Evolutionary conservation across 1,140 invertebrate genomes (phyloP).

Genomic region (Harpegnathos saltator): DNA sequence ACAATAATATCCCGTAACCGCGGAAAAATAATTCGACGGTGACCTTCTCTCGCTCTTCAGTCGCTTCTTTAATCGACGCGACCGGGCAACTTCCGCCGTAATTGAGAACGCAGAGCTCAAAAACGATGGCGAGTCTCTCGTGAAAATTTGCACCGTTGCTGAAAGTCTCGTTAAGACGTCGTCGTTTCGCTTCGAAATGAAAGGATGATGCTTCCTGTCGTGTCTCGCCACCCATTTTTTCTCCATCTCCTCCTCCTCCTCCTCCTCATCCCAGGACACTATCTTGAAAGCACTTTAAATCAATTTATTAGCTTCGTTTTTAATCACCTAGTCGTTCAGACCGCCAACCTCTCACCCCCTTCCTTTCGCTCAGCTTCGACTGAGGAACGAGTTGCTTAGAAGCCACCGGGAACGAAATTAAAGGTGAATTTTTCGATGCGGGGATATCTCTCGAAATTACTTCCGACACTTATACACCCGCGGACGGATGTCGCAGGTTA

Average conservation of each 20-base stretch:
- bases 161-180: slow-evolving; percentile 52
- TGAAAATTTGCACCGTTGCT: background rate
- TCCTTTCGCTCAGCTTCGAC: no score
- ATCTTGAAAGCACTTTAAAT: slow-evolving; percentile 63
- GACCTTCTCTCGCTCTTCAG: background rate
- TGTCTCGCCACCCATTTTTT: background rate
- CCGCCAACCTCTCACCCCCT: background rate
- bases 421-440: slow-evolving; percentile 12
- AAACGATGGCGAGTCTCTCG: no score
- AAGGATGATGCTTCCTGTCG: slow-evolving; percentile 29
- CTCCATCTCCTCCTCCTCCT: slow-evolving; percentile 15
- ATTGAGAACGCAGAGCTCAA: background rate
- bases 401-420: slow-evolving; percentile 7
- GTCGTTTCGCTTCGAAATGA: slow-evolving; percentile 13
- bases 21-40: background rate
- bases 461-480: background rate
- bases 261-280: slow-evolving; percentile 7
- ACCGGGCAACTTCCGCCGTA: no score
- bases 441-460: slow-evolving; percentile 37
- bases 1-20: no score
- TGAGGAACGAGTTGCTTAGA: slow-evolving; percentile 5
- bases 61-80: background rate
- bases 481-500: no score
- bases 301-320: slow-evolving; percentile 65
- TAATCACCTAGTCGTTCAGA: slow-evolving; percentile 38